Conservation (phyloP, 2,888 invertebrate genomes). For the Ophion ellenae region DNA sequence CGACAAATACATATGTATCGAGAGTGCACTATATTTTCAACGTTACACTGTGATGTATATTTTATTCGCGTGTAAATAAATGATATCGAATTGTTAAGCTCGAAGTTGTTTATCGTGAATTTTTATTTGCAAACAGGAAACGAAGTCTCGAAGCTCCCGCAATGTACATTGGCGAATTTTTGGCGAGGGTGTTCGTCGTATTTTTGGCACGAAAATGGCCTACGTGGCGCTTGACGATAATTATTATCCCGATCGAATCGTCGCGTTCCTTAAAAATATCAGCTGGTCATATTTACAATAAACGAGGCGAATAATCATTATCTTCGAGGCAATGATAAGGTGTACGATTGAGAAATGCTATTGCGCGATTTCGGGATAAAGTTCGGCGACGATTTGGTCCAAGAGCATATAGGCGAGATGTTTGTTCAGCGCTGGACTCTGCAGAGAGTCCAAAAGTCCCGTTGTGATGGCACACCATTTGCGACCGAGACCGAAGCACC, state of each 20-base stretch:
- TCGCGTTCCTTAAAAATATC: not conserved
- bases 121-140: not conserved
- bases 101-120: not conserved
- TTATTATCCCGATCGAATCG: not conserved
- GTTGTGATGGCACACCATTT: slow-evolving; percentile 79
- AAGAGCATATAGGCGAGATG: slow-evolving; percentile 91
- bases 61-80: slow-evolving; percentile 43
- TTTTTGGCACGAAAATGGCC: not conserved
- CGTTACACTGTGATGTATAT: slow-evolving; percentile 34
- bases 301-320: slow-evolving; percentile 1
- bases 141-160: not conserved
- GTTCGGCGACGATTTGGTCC: slow-evolving; percentile 90
- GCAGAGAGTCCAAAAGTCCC: slow-evolving; percentile 81
- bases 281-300: not conserved
- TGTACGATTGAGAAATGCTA: slow-evolving; percentile 6
- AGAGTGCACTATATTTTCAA: slow-evolving; percentile 48
- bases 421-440: slow-evolving; percentile 86
- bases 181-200: not conserved
- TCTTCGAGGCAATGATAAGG: not conserved
- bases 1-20: slow-evolving; percentile 12
- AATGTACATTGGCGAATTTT: not conserved
- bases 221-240: not conserved
- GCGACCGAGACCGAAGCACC: slow-evolving; percentile 76
- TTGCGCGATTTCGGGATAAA: slow-evolving; percentile 89
- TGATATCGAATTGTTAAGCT: slow-evolving; percentile 20